Evolutionary conservation across 2,113 vertebrate species (phyloP).

Genomic region (human): GRCh38 chr4:70319001-70319500

Average conservation of each 20-base stretch:
- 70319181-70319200: background rate
- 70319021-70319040: background rate
- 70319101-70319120: background rate
- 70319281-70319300: background rate
- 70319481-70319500: background rate
- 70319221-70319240: background rate
- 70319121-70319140: background rate
- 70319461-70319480: background rate
- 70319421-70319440: background rate
- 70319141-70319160: background rate
- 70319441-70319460: background rate
- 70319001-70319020: background rate
- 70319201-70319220: background rate
- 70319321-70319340: background rate
- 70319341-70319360: background rate
- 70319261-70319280: background rate
- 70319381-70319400: background rate
- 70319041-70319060: background rate
- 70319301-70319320: background rate
- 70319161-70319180: background rate
- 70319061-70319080: background rate
- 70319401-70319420: background rate
- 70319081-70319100: background rate
- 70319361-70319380: background rate
- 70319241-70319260: background rate